Conservation (phyloP, 30 jellyfish, hydroid and myxozoan species). For the Thelohanellus kitauei region DNA sequence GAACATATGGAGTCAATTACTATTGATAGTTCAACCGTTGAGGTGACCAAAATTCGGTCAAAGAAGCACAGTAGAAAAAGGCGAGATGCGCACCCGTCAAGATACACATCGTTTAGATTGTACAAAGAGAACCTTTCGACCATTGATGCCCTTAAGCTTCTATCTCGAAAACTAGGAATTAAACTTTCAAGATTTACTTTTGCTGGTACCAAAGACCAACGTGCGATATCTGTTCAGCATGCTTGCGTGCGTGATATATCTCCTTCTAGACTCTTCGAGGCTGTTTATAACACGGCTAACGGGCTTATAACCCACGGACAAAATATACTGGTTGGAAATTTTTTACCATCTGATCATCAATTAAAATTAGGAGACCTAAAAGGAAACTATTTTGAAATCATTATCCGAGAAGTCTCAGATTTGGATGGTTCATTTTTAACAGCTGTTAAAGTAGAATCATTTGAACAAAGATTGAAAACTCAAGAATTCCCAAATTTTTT, state of each 20-base stretch:
- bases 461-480: constrained; percentile 11
- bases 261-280: constrained; percentile 11
- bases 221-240: constrained; percentile 53
- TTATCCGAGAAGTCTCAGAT: constrained; percentile 15
- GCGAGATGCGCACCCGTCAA: constrained; percentile 1
- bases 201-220: constrained; percentile 80
- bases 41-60: too few species aligned
- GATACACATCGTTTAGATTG: constrained; percentile 29
- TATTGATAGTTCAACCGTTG: too few species aligned
- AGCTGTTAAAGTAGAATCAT: too few species aligned
- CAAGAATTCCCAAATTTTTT: constrained; percentile 43
- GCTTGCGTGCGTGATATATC: constrained; percentile 13
- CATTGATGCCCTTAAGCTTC: constrained; percentile 24
- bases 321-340: constrained; percentile 27
- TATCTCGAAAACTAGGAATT: constrained; percentile 21
- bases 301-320: constrained; percentile 12
- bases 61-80: too few species aligned
- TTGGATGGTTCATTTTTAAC: constrained; percentile 4
- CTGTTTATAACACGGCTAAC: too few species aligned
- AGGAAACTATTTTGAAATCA: constrained; percentile 45
- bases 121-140: constrained; percentile 66
- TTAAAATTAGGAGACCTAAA: constrained; percentile 32
- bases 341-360: constrained; percentile 8
- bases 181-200: constrained; percentile 17
- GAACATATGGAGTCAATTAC: too few species aligned